Evolutionary conservation across 2,113 vertebrate genomes (phyloP).

Genomic region (Cephalopterus ornatus): DNA sequence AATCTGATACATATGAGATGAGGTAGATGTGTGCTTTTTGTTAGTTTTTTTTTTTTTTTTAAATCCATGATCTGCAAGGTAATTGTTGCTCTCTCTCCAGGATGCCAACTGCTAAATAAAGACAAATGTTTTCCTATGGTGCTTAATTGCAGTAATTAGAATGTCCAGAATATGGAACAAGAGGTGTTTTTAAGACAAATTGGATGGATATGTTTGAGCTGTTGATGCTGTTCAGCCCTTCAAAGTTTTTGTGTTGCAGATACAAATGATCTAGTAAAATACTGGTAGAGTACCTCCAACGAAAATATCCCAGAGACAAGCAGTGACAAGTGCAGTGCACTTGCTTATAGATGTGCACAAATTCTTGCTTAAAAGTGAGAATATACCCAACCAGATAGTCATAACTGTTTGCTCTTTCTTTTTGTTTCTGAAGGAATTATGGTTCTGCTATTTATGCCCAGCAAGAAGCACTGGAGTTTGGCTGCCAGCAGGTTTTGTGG

Average conservation of each 20-base stretch:
- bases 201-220: background rate
- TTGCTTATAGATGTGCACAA: background rate
- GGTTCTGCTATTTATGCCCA: conserved; percentile 82
- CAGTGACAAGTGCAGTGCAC: background rate
- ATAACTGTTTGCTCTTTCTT: background rate
- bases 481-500: conserved; percentile 92
- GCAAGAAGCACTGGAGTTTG: conserved; percentile 76
- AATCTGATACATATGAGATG: background rate
- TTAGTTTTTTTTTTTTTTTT: background rate
- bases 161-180: background rate
- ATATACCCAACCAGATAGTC: background rate
- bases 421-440: conserved; percentile 81
- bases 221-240: background rate
- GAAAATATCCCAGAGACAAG: background rate
- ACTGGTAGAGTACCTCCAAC: background rate
- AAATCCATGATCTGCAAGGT: background rate
- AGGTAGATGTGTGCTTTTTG: background rate
- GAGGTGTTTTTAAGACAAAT: background rate
- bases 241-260: background rate
- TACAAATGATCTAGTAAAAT: background rate
- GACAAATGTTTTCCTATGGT: background rate
- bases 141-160: background rate
- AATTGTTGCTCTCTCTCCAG: background rate
- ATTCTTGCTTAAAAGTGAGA: background rate
- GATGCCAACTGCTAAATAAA: background rate